A percentile compares a stretch with the other conserved stretches of the same genome.
Evolutionary conservation across 2,888 invertebrate genomes (phyloP).

Genomic region (Eulithis testata): DNA sequence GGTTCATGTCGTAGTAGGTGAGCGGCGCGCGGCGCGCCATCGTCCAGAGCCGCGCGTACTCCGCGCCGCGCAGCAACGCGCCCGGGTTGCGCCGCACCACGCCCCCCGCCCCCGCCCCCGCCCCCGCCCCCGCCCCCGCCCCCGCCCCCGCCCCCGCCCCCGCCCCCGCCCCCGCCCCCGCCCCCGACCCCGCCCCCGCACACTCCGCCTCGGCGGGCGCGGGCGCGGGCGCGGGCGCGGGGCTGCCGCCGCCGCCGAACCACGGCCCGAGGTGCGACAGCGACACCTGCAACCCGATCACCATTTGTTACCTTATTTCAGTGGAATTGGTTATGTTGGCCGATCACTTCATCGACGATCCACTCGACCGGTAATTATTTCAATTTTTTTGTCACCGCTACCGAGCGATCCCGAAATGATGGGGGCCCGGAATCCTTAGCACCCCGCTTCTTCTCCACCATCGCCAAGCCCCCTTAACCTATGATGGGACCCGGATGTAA

Average conservation of each 20-base stretch:
- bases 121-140: conserved; percentile 85
- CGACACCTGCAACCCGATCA: conserved; percentile 85
- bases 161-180: conserved; percentile 90
- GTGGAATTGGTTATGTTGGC: too few species aligned
- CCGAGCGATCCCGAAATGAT: too few species aligned
- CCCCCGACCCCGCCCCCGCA: conserved; percentile 97
- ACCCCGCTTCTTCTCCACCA: too few species aligned
- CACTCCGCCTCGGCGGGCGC: conserved; percentile 74
- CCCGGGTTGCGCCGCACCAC: conserved; percentile 98
- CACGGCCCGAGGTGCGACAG: conserved; percentile 97
- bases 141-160: conserved; percentile 90
- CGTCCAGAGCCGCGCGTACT: conserved; percentile 97
- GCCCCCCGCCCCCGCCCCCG: conserved; percentile 78
- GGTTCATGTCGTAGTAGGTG: conserved; percentile 99
- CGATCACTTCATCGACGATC: too few species aligned
- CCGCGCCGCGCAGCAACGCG: conserved; percentile 97
- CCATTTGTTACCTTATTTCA: too few species aligned
- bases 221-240: conserved; percentile 77
- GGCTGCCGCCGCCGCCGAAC: conserved; percentile 93
- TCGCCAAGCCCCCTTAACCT: too few species aligned
- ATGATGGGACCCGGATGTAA: too few species aligned
- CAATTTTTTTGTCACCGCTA: too few species aligned
- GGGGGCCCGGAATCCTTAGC: too few species aligned
- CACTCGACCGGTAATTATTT: too few species aligned
- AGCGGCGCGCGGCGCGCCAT: conserved; percentile 96